Base-by-base conservation (phyloP, 2,888 invertebrate genomes). In the Sthenelais limicola region DNA sequence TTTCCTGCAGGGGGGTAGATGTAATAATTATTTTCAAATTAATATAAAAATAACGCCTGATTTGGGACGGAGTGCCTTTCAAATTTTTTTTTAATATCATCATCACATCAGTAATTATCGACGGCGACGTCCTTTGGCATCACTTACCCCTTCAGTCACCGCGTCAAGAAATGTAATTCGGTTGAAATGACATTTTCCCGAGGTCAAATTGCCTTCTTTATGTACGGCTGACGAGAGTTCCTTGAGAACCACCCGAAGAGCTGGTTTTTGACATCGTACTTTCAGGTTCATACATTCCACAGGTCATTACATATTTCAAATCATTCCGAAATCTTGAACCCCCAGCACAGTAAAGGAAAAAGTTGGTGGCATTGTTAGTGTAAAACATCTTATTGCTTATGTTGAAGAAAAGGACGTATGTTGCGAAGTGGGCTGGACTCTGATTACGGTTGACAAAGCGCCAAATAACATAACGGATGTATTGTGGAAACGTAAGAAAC, bases 311-410 rank as follows among this genome's bases (percentile, higher is more conserved):
- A 9, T 32, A n/a, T 33, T 28, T 28, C 3, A 56, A 33, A 43
- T 66, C 66, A 4, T n/a, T 35, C 26, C 66, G 30, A 33, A 66
- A 66, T 21, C 26, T 1, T 35, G 35, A 38, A 7, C 66, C 43
- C 7, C 66, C 66, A 0, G 43, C 35, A 21, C 66, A 66, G 24
- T 66, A 66, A n/a, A 66, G 24, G 43, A 38, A 66, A 43, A 66
- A 66, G 26, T 66, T 66, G 38, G 18, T 38, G 43, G 66, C 66
- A 21, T 43, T 66, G 43, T 66, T 66, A 26, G 66, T 66, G 26
- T 38, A 66, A 26, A 38, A 66, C 66, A 66, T 35, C 43, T 66
- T 66, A 38, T 66, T 66, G 35, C 38, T 66, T 26, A 66, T 26
- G 43, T 66, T 66, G 28, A 38, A 66, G 35, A 66, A 38, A 33